phyloP scores from a whole-genome alignment of 2,113 vertebrate species.

The Oenanthe oenanthe region DNA sequence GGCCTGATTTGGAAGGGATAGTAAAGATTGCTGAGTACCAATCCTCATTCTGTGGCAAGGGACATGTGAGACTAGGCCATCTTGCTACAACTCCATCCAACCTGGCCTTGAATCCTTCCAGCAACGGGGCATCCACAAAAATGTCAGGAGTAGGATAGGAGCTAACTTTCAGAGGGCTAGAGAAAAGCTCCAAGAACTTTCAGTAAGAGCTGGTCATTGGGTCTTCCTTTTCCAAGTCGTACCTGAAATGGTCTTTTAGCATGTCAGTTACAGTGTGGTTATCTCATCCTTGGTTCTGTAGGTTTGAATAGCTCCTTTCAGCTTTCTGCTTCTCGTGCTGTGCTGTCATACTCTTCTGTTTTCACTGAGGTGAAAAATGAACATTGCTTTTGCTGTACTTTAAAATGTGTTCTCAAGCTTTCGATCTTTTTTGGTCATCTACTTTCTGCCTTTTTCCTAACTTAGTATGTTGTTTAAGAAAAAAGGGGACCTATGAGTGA shows the following conservation, averaged over 20 bases:
- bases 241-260: background rate
- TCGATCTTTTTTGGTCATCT: background rate
- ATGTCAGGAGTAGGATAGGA: background rate
- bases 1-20: background rate
- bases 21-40: background rate
- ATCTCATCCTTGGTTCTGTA: background rate
- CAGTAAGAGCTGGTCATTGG: background rate
- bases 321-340: background rate
- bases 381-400: background rate
- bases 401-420: background rate
- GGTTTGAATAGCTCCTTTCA: background rate
- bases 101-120: background rate
- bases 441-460: background rate
- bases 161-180: background rate
- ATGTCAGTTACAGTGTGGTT: background rate
- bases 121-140: too few relatives aligned
- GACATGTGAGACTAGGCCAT: background rate
- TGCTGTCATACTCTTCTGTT: rapidly evolving
- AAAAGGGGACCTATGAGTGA: rapidly evolving
- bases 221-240: background rate
- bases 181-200: background rate
- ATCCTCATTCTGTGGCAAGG: rapidly evolving
- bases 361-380: background rate
- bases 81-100: background rate
- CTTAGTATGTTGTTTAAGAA: background rate